Percentiles rank a stretch among this genome's conserved stretches.
Conservation (phyloP, 1,140 invertebrate genomes). For the Harpegnathos saltator region DNA sequence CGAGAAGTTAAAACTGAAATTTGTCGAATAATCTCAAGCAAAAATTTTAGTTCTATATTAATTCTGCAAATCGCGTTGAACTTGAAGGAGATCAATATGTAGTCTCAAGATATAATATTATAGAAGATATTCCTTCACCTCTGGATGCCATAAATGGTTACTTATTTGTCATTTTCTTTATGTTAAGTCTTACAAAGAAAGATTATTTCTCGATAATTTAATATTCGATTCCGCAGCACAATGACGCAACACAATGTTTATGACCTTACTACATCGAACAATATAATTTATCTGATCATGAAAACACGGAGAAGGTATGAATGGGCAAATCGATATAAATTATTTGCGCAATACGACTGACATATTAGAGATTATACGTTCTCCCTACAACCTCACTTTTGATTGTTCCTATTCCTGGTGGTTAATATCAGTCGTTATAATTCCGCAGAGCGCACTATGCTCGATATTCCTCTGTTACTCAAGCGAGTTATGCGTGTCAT, state of each 20-base stretch:
- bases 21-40: not conserved
- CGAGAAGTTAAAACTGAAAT: slow-evolving; percentile 10
- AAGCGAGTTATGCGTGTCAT: slow-evolving; percentile 25
- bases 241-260: not conserved
- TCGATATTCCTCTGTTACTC: slow-evolving; percentile 31
- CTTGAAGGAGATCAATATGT: too few species aligned
- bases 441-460: not conserved
- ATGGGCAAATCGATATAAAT: not conserved
- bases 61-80: too few species aligned
- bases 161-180: too few species aligned
- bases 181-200: too few species aligned
- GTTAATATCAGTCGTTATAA: slow-evolving; percentile 44
- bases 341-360: not conserved
- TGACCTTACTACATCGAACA: not conserved
- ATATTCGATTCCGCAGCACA: not conserved
- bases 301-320: not conserved
- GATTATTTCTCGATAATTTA: too few species aligned
- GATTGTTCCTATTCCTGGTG: slow-evolving; percentile 18
- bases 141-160: too few species aligned
- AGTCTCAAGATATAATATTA: too few species aligned
- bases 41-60: too few species aligned
- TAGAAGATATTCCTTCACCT: too few species aligned
- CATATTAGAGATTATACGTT: slow-evolving; percentile 4
- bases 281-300: not conserved
- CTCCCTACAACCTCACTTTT: not conserved